Evolutionary conservation across 1,140 invertebrate species (phyloP).

Genomic region (Diploscapter pachys): DNA sequence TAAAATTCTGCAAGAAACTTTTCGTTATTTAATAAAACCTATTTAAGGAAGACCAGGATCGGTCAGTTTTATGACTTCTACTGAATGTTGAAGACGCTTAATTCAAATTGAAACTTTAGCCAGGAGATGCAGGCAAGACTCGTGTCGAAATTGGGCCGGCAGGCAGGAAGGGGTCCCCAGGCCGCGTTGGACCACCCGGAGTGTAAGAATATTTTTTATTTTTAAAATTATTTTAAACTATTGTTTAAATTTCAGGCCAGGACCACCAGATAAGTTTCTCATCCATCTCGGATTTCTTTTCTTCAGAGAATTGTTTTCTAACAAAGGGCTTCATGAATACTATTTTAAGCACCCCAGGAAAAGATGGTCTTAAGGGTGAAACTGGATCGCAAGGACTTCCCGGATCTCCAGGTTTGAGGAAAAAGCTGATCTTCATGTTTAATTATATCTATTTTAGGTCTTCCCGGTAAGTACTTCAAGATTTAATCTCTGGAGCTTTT

Average conservation of each 20-base stretch:
- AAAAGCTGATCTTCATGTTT: no score
- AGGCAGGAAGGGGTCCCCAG: slow-evolving; percentile 39
- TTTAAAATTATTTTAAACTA: no score
- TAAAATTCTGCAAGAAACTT: slow-evolving; percentile 31
- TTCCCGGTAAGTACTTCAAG: no score
- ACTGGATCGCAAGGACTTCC: slow-evolving; percentile 41
- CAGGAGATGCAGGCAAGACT: slow-evolving; percentile 41
- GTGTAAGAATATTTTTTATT: background rate
- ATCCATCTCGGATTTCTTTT: no score
- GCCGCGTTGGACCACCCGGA: slow-evolving; percentile 42
- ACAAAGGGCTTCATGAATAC: no score
- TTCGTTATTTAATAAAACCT: slow-evolving; percentile 1
- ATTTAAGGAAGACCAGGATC: slow-evolving; percentile 37
- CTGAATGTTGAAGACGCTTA: background rate
- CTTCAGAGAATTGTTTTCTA: no score
- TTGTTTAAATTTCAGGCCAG: slow-evolving; percentile 11
- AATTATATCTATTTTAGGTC: no score
- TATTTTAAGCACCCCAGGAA: slow-evolving; percentile 28
- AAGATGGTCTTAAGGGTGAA: slow-evolving; percentile 32
- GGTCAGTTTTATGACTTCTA: slow-evolving; percentile 41
- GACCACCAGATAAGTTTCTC: slow-evolving; percentile 28
- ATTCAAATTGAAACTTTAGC: background rate
- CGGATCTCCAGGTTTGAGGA: slow-evolving; percentile 27
- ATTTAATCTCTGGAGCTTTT: no score
- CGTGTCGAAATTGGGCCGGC: slow-evolving; percentile 39